Percentiles rank a stretch among this genome's conserved stretches.
Conservation (phyloP, 2,888 invertebrate genomes). For the Yponomeuta plumbellus region DNA sequence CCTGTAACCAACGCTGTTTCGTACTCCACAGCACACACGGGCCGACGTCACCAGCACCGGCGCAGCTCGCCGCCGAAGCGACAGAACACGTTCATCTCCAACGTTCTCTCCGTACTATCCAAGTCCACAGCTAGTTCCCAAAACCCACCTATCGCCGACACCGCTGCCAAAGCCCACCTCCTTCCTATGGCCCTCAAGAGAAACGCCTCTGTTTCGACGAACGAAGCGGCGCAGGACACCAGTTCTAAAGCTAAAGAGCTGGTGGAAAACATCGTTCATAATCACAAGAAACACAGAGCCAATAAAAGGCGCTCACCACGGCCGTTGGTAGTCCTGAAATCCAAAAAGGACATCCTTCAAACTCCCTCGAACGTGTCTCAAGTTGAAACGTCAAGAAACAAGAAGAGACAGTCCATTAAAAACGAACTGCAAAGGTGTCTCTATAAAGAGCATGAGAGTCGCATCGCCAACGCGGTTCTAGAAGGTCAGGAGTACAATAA, state of each 20-base stretch:
- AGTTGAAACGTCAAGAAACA: not conserved
- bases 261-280: not conserved
- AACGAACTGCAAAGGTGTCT: not conserved
- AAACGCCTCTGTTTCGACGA: not conserved
- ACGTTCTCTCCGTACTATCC: not conserved
- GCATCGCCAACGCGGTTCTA: not conserved
- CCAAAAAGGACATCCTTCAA: not conserved
- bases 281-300: not conserved
- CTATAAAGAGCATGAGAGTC: not conserved
- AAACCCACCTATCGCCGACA: not conserved
- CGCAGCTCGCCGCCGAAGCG: not conserved
- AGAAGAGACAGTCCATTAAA: not conserved
- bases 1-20: not conserved
- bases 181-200: not conserved
- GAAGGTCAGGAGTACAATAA: not conserved
- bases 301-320: not conserved
- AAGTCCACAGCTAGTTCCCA: not conserved
- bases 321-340: not conserved
- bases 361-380: not conserved
- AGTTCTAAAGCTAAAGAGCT: not conserved
- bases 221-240: not conserved
- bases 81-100: not conserved
- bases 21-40: not conserved
- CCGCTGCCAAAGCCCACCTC: not conserved
- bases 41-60: not conserved